phyloP scores from a whole-genome alignment of 2,888 invertebrate species.

The Cryptocheilus praepositus region DNA sequence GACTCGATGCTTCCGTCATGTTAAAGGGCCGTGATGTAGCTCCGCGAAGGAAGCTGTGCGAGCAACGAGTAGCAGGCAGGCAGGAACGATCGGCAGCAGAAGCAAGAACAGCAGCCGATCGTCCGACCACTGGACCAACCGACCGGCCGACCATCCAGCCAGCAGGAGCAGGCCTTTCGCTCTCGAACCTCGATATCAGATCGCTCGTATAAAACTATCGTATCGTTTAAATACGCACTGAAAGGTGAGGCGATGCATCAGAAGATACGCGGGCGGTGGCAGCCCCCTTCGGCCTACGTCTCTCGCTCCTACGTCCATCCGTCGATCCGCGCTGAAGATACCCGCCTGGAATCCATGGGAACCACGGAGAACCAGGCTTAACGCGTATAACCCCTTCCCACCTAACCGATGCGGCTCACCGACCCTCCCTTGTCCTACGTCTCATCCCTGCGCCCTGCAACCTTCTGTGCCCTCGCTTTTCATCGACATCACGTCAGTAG shows the following conservation, averaged over 20 bases:
- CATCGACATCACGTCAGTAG: background rate
- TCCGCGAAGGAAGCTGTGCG: background rate
- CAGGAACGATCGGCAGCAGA: slow-evolving; percentile 30
- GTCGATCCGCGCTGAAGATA: slow-evolving; percentile 74
- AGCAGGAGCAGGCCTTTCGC: slow-evolving; percentile 60
- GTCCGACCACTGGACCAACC: slow-evolving; percentile 25
- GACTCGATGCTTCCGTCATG: slow-evolving; percentile 61
- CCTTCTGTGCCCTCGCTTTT: slow-evolving; percentile 19
- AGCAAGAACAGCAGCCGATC: slow-evolving; percentile 34
- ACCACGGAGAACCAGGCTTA: slow-evolving; percentile 70
- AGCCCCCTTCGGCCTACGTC: slow-evolving; percentile 56
- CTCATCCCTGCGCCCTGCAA: slow-evolving; percentile 10
- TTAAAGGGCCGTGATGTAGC: slow-evolving; percentile 51
- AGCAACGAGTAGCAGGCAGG: background rate
- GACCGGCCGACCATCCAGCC: slow-evolving; percentile 21
- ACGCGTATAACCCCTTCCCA: slow-evolving; percentile 64
- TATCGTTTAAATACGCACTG: slow-evolving; percentile 76
- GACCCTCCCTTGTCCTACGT: slow-evolving; percentile 9
- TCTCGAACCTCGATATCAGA: slow-evolving; percentile 72
- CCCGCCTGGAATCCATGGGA: slow-evolving; percentile 74
- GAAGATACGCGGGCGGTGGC: slow-evolving; percentile 74
- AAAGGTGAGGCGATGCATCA: slow-evolving; percentile 75
- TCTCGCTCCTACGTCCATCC: slow-evolving; percentile 62
- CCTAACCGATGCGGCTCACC: slow-evolving; percentile 15
- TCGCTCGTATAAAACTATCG: slow-evolving; percentile 75